Evolutionary conservation across 1,140 invertebrate genomes (phyloP), one percentile per base, ranked within the genome.

Genomic region (Hylaeus volcanicus): DNA sequence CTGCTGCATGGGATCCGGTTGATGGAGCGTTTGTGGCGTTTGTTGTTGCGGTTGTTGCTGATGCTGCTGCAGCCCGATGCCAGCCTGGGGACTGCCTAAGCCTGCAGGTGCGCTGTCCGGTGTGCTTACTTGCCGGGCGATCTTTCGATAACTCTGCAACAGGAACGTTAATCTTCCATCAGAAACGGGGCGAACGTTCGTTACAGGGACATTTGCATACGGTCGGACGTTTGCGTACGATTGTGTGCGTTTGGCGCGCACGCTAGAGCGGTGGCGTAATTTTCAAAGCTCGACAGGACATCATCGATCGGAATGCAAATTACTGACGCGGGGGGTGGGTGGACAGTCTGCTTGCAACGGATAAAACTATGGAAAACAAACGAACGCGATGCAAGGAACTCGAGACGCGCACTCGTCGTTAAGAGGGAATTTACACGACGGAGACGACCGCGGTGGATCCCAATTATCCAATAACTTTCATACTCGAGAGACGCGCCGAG

Each of bases 121-220:
- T 45, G 93, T 93, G 84, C 89, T 93, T 12, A 93, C 92, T 91
- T 93, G 93, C 55, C 93, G 90, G 51, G 92, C 90, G 58, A 93
- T 93, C 88, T 93, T 93, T 74, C 93, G 89, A 80, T 93, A 93
- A 89, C 92, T 93, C 93, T 93, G 90, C 14, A 92, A 92, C 45
- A 72, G 77, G 60, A 85, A 82, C 41, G n/a, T 26, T 12, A 4
- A 68, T 72, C 76, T 72, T 4, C 5, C 41, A n/a, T 79, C 41
- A 79, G 60, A 66, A 26, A 58, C 14, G 5, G 1, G 8, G 43
- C 6, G 26, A 51, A 74, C 39, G 2, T 8, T 45, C 64, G 64
- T n/a, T 48, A 8, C n/a, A 0, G 39, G 41, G 43, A 65, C 63
- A 45, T 65, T 41, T 41, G 39, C 63, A 45, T 65, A 14, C 58